Evolutionary conservation across 2,888 invertebrate genomes (phyloP), one percentile per base, ranked within the genome.

Genomic region (Tribolium freemani): DNA sequence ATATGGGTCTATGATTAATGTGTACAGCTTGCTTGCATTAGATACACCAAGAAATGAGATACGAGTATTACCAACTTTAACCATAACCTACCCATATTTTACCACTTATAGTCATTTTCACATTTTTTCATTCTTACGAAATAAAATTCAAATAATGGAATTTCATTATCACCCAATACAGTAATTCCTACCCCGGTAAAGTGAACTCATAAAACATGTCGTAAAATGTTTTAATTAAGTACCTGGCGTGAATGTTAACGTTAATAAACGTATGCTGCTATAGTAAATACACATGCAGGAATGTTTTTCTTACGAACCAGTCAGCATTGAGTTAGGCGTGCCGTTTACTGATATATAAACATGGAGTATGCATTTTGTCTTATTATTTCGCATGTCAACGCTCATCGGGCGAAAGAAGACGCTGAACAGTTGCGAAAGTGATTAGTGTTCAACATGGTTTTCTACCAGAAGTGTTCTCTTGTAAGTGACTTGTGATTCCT

Each of bases 281-380:
- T 69, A 74, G 72, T 75, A 69, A 72, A 71, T 71, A 60, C 60
- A 66, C 58, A 68, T 58, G 54, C 69, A 71, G 71, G 71, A 71
- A 83, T 84, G 83, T 82, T 81, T 82, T 79, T 77, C 79, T 80
- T 81, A 78, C 74, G 76, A 82, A 83, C 80, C 78, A 78, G 82
- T 82, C 83, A 82, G 78, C 82, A 82, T 83, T 83, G 83, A 81
- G 77, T 79, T 78, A 83, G 80, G 84, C 78, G 84, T 77, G 84
- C 80, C 79, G 76, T 64, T 73, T 73, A 50, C 75, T 69, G 63
- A 76, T 79, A 80, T 82, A 82, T 80, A 82, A 79, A 78, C 73
- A 78, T 77, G 76, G 77, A 70, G 75, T 75, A 73, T 71, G 71
- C 71, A 74, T 71, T 70, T 74, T 31, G 61, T 67, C 71, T 70